These are phyloP conservation scores for Nicator chloris DNA, from an alignment of 2,113 vertebrate species.

Conservation along the genomic window DNA sequence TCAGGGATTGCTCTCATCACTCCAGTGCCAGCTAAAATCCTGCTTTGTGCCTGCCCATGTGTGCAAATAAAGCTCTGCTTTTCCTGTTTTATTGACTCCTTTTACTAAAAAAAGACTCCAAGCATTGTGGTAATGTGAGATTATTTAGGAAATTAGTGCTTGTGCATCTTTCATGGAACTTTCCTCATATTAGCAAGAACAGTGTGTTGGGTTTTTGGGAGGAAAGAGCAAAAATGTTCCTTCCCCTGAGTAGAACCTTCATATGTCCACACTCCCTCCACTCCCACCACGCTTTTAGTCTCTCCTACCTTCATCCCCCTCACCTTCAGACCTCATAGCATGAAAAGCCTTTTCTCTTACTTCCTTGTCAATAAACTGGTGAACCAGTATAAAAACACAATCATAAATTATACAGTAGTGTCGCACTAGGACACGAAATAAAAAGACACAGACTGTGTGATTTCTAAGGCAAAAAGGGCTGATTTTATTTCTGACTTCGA, in stretches of 20 bases:
- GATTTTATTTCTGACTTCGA: no score
- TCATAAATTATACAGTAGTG: background rate
- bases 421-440: no score
- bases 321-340: background rate
- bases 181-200: background rate
- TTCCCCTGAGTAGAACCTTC: background rate
- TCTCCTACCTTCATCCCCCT: background rate
- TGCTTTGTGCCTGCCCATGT: constrained; percentile 30
- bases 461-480: no score
- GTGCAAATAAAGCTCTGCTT: constrained; percentile 48
- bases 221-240: background rate
- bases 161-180: constrained; percentile 62
- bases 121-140: constrained; percentile 56
- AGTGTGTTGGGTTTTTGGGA: background rate
- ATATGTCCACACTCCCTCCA: background rate
- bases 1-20: constrained; percentile 1
- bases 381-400: background rate
- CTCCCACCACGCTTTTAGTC: background rate
- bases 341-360: background rate
- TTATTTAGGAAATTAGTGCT: constrained; percentile 75
- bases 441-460: no score
- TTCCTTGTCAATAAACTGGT: background rate
- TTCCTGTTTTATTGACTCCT: constrained; percentile 27
- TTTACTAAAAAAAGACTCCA: constrained; percentile 1
- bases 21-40: constrained; percentile 11